Evolutionary conservation across 2,888 invertebrate genomes (phyloP).

Genomic region (Mellilla xanthometata): DNA sequence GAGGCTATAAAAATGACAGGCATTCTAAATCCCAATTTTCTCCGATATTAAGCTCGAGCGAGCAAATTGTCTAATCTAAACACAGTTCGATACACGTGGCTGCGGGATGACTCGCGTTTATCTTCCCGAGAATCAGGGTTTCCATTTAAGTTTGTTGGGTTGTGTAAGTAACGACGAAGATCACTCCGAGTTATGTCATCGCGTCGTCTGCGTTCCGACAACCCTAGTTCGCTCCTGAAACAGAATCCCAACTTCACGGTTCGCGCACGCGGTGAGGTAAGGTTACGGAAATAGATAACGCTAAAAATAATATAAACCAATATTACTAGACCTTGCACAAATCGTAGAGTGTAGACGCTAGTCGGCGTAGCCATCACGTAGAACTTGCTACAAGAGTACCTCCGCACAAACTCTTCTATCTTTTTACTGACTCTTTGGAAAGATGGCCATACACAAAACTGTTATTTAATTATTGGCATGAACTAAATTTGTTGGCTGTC

Average conservation of each 20-base stretch:
- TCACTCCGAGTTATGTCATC: slow-evolving; percentile 45
- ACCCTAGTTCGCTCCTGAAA: slow-evolving; percentile 11
- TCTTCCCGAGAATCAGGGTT: slow-evolving; percentile 49
- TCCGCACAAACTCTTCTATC: too few relatives aligned
- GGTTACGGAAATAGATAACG: too few relatives aligned
- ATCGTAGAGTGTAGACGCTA: too few relatives aligned
- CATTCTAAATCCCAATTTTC: slow-evolving; percentile 11
- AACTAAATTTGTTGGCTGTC: too few relatives aligned
- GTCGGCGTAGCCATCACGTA: too few relatives aligned
- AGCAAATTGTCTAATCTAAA: slow-evolving; percentile 34
- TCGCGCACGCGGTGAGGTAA: not conserved
- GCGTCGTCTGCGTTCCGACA: slow-evolving; percentile 30
- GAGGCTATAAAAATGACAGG: slow-evolving; percentile 18
- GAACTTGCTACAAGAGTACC: too few relatives aligned
- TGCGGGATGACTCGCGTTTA: slow-evolving; percentile 42
- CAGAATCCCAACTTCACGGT: slow-evolving; percentile 9
- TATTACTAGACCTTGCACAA: too few relatives aligned
- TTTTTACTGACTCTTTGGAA: too few relatives aligned
- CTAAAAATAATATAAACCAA: too few relatives aligned
- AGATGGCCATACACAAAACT: too few relatives aligned
- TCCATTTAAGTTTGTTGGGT: slow-evolving; percentile 61
- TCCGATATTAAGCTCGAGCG: slow-evolving; percentile 24
- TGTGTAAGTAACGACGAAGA: slow-evolving; percentile 48
- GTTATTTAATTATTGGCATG: too few relatives aligned
- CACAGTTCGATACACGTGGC: slow-evolving; percentile 35